Percentiles rank a stretch among this genome's conserved stretches.
Evolutionary conservation across 2,888 invertebrate genomes (phyloP).

Genomic region (Choristoneura rosaceana): DNA sequence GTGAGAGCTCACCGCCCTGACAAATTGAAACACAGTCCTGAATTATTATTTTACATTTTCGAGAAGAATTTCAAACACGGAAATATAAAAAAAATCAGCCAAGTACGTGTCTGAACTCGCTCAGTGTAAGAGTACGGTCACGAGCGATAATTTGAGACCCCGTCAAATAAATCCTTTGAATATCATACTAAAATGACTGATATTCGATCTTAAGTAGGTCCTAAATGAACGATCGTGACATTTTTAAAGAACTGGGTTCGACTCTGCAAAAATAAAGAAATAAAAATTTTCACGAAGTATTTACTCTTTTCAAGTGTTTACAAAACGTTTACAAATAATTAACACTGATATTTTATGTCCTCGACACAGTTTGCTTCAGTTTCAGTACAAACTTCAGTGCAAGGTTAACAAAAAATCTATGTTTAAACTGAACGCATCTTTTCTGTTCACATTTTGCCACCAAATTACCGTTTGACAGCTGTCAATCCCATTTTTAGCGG

Average conservation of each 20-base stretch:
- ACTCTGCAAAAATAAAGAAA: background rate
- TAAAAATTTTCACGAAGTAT: background rate
- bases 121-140: no score
- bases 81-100: no score
- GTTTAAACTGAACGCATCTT: conserved; percentile 26
- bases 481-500: conserved; percentile 11
- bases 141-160: no score
- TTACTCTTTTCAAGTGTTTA: background rate
- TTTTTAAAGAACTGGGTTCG: no score
- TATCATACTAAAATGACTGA: no score
- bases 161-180: background rate
- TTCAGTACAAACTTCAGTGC: conserved; percentile 13
- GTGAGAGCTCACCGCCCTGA: conserved; percentile 3
- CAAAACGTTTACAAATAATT: background rate
- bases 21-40: conserved; percentile 23
- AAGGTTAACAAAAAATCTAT: background rate
- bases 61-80: no score
- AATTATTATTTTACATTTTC: conserved; percentile 8
- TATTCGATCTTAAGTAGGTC: no score
- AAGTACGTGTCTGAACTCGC: no score
- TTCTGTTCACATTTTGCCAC: conserved; percentile 13
- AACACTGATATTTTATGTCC: conserved; percentile 7
- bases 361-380: conserved; percentile 31
- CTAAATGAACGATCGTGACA: no score
- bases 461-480: conserved; percentile 37